Evolutionary conservation across 1,140 invertebrate species (phyloP), one percentile per base, ranked within the genome.

Genomic region (Mylabris phalerata): DNA sequence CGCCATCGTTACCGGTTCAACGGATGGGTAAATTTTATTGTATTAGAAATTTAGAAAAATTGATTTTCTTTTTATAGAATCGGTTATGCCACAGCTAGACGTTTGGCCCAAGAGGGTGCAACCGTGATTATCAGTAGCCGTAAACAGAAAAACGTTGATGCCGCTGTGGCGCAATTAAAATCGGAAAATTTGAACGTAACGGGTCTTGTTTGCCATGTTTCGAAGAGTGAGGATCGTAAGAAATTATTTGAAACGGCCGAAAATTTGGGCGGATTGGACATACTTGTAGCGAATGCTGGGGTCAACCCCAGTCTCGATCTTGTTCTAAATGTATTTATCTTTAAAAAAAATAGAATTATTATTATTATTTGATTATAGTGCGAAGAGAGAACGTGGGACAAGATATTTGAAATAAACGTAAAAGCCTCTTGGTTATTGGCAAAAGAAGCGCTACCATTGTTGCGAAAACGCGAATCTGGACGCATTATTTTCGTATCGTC

Each of bases 371-470:
- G 45, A 32, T 32, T 32, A 5, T 70, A 90, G 88, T 87, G 85
- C 55, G 75, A 87, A 39, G 92, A 94, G 77, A 76, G 82, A 51
- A 78, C 82, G 2, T 97, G 93, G 93, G 90, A 95, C 71, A 95
- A 98, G 82, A 92, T 98, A 71, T 96, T 98, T 78, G 93, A 98
- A 60, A 78, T 92, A 1, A 98, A 98, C 81, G 89, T 98, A 0
- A 98, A 97, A 78, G 79, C 85, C 50, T 83, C 91, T 3, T 98
- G 88, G 77, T 73, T 97, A 48, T 71, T 98, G 38, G 87, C 92
- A 3, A 89, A 98, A 78, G 89, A 95, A 76, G 86, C 87, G 6
- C 77, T 93, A 25, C 94, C 95, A 0, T 80, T 90, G 69, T 77
- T 98, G 47, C 78, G 84, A 57, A 82, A 92, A 74, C 75, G 87